A percentile compares a stretch with the other conserved stretches of the same genome.
These are phyloP conservation scores for Ictidomys tridecemlineatus DNA, from an alignment of 2,113 vertebrate species.

Conservation along the genomic window DNA sequence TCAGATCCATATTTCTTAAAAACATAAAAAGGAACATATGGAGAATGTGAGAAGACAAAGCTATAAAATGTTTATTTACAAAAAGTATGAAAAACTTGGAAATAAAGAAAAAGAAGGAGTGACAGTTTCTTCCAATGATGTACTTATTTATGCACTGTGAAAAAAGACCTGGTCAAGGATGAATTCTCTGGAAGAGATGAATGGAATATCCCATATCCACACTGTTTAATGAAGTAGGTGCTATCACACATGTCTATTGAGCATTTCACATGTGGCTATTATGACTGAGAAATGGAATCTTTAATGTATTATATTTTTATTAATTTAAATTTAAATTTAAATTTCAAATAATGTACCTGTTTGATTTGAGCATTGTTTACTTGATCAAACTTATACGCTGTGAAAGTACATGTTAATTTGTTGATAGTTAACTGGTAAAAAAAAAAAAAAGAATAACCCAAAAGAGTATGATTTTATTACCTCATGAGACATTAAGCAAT, in stretches of 20 bases:
- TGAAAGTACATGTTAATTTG: constrained; percentile 22
- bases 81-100: background rate
- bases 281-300: background rate
- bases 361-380: background rate
- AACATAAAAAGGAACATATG: background rate
- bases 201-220: background rate
- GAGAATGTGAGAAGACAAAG: background rate
- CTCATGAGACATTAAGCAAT: background rate
- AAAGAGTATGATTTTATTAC: background rate
- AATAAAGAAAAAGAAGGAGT: background rate
- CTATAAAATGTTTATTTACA: background rate
- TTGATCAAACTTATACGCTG: background rate
- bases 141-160: background rate
- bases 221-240: background rate
- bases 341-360: background rate
- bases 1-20: background rate
- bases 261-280: background rate
- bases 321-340: constrained; percentile 2
- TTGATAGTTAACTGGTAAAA: background rate
- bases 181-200: background rate
- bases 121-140: background rate
- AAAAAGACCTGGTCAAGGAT: background rate
- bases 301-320: background rate
- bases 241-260: background rate
- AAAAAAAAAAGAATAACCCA: background rate